Conservation (phyloP, 1,140 invertebrate species). For the Brachionus koreanus region DNA sequence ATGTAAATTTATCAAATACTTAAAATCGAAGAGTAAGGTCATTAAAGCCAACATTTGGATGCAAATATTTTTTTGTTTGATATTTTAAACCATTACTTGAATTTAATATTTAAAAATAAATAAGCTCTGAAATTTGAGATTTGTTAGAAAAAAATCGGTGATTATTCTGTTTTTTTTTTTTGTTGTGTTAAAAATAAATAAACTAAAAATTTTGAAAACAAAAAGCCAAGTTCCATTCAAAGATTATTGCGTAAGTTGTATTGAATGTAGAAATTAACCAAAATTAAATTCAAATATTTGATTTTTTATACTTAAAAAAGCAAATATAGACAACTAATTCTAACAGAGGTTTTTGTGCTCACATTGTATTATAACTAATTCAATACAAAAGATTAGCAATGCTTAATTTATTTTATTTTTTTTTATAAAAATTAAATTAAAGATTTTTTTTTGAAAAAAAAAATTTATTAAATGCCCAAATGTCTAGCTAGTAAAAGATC, state of each 20-base stretch:
- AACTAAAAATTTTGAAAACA: background rate
- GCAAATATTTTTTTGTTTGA: conserved; percentile 27
- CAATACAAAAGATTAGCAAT: background rate
- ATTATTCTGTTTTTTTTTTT: background rate
- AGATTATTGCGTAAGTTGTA: background rate
- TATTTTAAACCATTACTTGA: conserved; percentile 4
- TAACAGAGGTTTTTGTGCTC: background rate
- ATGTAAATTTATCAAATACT: conserved; percentile 23
- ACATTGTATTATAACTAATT: background rate
- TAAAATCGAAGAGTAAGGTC: background rate
- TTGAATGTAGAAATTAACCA: background rate
- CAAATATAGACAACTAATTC: background rate
- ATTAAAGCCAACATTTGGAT: conserved; percentile 16
- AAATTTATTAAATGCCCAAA: background rate
- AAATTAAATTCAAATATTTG: background rate
- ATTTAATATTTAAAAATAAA: background rate
- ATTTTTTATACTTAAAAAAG: background rate
- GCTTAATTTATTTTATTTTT: background rate
- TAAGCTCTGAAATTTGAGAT: background rate
- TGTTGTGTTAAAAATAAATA: background rate
- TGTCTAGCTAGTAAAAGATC: background rate
- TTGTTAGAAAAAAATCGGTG: background rate
- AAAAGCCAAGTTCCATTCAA: background rate
- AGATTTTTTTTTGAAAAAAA: background rate
- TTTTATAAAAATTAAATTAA: too few relatives aligned